These are phyloP conservation scores for Tubulanus polymorphus DNA, from an alignment of 2,888 invertebrate species.

Conservation along the genomic window DNA sequence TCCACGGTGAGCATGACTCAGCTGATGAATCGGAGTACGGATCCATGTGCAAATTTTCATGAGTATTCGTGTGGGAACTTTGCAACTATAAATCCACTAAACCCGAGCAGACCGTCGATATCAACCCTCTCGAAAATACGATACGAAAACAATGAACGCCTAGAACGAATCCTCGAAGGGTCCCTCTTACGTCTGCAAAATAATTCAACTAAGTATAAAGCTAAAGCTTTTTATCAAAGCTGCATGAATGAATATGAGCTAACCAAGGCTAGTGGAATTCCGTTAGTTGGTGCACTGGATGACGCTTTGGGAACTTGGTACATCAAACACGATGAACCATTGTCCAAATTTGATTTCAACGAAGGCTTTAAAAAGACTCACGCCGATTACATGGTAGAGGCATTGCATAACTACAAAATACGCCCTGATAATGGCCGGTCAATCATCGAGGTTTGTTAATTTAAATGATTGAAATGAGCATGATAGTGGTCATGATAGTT, in stretches of 20 bases:
- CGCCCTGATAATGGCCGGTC: too few species aligned
- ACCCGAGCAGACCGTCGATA: constrained; percentile 2
- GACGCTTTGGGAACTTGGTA: constrained; percentile 36
- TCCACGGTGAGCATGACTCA: constrained; percentile 1
- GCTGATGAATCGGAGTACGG: constrained; percentile 12
- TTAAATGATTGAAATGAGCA: too few species aligned
- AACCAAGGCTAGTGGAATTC: not conserved
- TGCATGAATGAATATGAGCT: constrained; percentile 49
- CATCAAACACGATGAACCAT: not conserved
- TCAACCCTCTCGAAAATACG: constrained; percentile 3
- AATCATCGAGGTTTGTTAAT: too few species aligned
- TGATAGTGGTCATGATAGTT: too few species aligned
- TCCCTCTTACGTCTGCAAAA: not conserved
- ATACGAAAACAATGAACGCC: constrained; percentile 4
- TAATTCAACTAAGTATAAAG: constrained; percentile 56
- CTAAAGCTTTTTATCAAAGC: constrained; percentile 60
- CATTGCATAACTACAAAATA: constrained; percentile 5
- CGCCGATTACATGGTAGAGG: constrained; percentile 1
- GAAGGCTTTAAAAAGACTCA: not conserved
- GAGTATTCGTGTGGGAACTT: constrained; percentile 59
- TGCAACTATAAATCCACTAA: constrained; percentile 38
- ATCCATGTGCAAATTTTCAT: constrained; percentile 58
- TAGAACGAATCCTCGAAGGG: not conserved
- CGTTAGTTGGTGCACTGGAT: constrained; percentile 3
- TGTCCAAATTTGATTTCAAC: constrained; percentile 1